Percentiles rank a stretch among this genome's conserved stretches.
These are phyloP conservation scores for Zootoca vivipara DNA, from an alignment of 2,113 vertebrate species.

Conservation along the genomic window DNA sequence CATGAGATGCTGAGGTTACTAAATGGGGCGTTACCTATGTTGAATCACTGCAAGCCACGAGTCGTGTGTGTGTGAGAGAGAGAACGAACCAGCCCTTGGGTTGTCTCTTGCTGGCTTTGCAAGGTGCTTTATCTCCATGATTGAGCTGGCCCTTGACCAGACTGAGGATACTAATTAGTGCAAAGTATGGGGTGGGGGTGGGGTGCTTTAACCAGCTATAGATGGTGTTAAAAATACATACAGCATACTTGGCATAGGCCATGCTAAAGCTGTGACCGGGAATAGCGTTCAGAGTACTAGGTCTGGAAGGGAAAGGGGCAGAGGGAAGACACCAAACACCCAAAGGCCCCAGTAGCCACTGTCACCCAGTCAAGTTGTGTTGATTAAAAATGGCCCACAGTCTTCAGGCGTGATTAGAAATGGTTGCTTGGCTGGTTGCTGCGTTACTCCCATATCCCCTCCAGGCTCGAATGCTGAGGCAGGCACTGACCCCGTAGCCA, in stretches of 20 bases:
- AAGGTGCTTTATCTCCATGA: conserved; percentile 6
- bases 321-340: background rate
- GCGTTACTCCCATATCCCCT: conserved; percentile 81
- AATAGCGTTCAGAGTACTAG: background rate
- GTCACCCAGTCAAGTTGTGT: background rate
- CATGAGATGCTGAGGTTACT: background rate
- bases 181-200: background rate
- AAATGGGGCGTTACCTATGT: fast-evolving
- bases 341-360: fast-evolving
- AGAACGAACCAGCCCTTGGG: no score
- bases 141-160: fast-evolving
- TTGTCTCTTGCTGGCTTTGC: background rate
- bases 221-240: conserved; percentile 24
- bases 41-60: background rate
- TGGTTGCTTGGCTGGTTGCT: conserved; percentile 78
- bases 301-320: fast-evolving
- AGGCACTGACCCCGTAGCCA: conserved; percentile 79
- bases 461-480: conserved; percentile 88
- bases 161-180: fast-evolving
- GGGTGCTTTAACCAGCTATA: background rate
- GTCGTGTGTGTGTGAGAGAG: background rate
- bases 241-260: fast-evolving
- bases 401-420: conserved; percentile 74
- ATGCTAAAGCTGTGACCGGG: background rate
- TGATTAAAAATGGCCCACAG: fast-evolving